Conservation (phyloP, 1,140 invertebrate genomes). For the Papilio helenus region DNA sequence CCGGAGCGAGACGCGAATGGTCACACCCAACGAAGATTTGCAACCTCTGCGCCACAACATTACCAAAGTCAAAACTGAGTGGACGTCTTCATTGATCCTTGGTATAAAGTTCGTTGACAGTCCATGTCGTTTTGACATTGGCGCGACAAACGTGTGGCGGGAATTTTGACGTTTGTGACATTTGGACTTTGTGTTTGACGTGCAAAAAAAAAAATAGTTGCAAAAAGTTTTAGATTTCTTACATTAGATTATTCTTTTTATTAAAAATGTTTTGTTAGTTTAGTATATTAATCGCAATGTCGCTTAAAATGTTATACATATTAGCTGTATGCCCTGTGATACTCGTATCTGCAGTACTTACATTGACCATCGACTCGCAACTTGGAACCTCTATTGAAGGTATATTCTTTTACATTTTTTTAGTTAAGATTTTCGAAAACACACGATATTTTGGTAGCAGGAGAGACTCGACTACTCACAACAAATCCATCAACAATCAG, state of each 20-base stretch:
- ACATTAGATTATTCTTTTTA: background rate
- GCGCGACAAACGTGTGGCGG: conserved; percentile 44
- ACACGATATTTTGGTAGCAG: too few species aligned
- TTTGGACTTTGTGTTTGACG: conserved; percentile 14
- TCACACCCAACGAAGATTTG: conserved; percentile 69
- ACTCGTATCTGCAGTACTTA: conserved; percentile 67
- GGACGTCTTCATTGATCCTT: conserved; percentile 67
- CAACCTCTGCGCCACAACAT: conserved; percentile 72
- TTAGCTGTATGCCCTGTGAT: conserved; percentile 69
- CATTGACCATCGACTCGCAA: conserved; percentile 72
- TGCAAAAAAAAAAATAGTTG: background rate
- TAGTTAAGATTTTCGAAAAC: background rate
- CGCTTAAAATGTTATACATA: conserved; percentile 67
- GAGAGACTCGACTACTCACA: too few species aligned
- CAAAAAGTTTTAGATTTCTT: background rate
- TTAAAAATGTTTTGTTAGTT: conserved; percentile 13
- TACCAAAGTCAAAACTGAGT: conserved; percentile 67
- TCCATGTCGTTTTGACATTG: conserved; percentile 35
- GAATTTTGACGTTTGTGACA: conserved; percentile 42
- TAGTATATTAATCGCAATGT: conserved; percentile 52
- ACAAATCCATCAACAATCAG: too few species aligned
- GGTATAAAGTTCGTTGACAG: conserved; percentile 51
- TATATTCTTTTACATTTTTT: conserved; percentile 48
- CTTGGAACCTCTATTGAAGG: conserved; percentile 77
- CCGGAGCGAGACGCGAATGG: conserved; percentile 61